Conservation (phyloP, 2,797 vertebrate genomes). For the Acestrorhynchus altus region DNA sequence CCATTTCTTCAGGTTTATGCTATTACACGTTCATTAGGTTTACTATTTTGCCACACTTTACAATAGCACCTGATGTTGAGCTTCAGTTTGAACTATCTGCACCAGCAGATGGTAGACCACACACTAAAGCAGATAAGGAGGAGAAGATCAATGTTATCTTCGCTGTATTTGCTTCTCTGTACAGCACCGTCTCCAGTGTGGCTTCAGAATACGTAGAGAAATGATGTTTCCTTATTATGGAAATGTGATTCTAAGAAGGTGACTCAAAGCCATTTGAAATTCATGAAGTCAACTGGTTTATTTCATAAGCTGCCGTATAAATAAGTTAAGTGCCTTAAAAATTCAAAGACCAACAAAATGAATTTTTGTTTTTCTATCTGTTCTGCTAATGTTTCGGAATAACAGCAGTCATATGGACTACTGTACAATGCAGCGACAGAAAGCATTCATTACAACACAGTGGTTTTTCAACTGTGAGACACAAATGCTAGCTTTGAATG, state of each 20-base stretch:
- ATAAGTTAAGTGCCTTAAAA: not conserved
- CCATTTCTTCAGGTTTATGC: constrained; percentile 34
- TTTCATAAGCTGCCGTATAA: not conserved
- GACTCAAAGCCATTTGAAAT: not conserved
- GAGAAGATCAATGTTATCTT: constrained; percentile 8
- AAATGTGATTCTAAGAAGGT: not conserved
- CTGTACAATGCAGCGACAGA: too few relatives aligned
- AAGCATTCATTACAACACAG: not conserved
- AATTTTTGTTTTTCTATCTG: not conserved
- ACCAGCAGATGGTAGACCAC: constrained; percentile 9
- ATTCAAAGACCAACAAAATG: not conserved
- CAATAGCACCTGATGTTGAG: constrained; percentile 19
- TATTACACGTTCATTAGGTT: constrained; percentile 30
- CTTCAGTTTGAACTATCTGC: constrained; percentile 31
- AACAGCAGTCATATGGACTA: too few relatives aligned
- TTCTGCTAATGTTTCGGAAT: not conserved
- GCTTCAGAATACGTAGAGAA: constrained; percentile 6
- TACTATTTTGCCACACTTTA: constrained; percentile 15
- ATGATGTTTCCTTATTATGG: not conserved
- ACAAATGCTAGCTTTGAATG: not conserved
- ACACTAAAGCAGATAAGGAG: constrained; percentile 26
- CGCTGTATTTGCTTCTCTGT: not conserved
- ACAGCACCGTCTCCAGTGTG: constrained; percentile 9
- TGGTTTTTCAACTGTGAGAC: not conserved
- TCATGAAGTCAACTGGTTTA: constrained; percentile 2